Evolutionary conservation across 1,140 invertebrate species (phyloP).

Genomic region (Drosophila ananassae): DNA sequence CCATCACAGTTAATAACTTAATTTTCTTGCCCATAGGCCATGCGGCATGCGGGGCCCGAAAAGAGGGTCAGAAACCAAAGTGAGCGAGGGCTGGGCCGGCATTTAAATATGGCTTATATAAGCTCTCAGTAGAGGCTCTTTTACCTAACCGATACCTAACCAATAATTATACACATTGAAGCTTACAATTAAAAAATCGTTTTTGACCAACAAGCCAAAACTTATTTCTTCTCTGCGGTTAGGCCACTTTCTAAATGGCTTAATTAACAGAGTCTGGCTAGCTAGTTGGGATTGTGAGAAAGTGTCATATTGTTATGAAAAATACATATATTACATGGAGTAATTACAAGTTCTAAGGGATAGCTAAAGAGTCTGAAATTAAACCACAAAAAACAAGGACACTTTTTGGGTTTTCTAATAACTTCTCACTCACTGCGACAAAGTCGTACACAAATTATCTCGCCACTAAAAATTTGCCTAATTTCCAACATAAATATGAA

Average conservation of each 20-base stretch:
- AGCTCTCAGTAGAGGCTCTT: conserved; percentile 42
- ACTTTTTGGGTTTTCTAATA: conserved; percentile 11
- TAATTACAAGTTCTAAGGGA: conserved; percentile 39
- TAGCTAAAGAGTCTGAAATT: neutral
- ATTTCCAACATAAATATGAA: conserved; percentile 81
- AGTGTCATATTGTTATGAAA: conserved; percentile 72
- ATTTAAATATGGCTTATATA: conserved; percentile 77
- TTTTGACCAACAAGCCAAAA: conserved; percentile 56
- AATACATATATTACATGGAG: conserved; percentile 35
- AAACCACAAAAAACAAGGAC: neutral
- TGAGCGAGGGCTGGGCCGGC: conserved; percentile 10
- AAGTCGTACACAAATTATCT: conserved; percentile 83
- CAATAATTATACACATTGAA: conserved; percentile 69
- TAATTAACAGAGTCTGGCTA: conserved; percentile 52
- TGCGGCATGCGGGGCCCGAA: conserved; percentile 28
- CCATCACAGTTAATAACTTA: conserved; percentile 67
- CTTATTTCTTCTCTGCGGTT: conserved; percentile 23
- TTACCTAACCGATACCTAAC: conserved; percentile 73
- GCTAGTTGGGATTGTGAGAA: conserved; percentile 58
- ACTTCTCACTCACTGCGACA: conserved; percentile 79
- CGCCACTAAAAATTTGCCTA: conserved; percentile 83
- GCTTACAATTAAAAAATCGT: conserved; percentile 78
- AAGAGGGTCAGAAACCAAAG: conserved; percentile 26
- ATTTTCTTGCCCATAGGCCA: conserved; percentile 69
- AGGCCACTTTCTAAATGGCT: conserved; percentile 72